Conservation (phyloP, 2,113 vertebrate genomes). For the Dasyornis broadbenti region DNA sequence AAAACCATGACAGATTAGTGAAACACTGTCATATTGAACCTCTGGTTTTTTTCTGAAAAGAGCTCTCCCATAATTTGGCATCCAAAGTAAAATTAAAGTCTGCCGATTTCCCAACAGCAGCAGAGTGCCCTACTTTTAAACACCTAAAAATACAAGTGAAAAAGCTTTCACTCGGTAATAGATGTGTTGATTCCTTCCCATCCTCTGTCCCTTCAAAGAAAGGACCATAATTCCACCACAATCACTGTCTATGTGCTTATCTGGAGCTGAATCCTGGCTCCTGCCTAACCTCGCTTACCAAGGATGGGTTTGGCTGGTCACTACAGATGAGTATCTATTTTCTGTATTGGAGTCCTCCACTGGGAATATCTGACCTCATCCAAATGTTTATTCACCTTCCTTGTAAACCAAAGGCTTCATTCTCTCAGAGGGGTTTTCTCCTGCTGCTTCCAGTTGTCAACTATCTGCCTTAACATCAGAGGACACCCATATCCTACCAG, state of each 20-base stretch:
- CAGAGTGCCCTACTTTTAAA: not conserved
- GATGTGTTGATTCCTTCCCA: not conserved
- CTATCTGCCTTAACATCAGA: not conserved
- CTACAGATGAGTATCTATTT: not conserved
- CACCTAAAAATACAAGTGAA: not conserved
- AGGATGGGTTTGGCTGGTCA: not conserved
- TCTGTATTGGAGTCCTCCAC: not conserved
- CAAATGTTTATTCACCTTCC: not conserved
- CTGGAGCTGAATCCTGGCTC: not conserved
- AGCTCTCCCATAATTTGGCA: not conserved
- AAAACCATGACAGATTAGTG: not conserved
- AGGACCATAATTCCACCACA: not conserved
- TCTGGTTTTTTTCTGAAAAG: not conserved
- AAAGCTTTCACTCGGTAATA: not conserved
- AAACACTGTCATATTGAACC: not conserved
- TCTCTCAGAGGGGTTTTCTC: not conserved
- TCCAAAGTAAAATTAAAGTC: not conserved
- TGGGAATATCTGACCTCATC: not conserved
- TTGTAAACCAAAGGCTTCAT: not conserved
- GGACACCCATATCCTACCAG: not conserved
- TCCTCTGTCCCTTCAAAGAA: not conserved
- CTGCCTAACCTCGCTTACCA: not conserved
- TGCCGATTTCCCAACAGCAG: not conserved
- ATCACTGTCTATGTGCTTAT: not conserved
- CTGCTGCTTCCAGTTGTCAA: not conserved